Base-by-base conservation (phyloP, 2,797 vertebrate genomes). In the Pseudochirops cupreus region DNA sequence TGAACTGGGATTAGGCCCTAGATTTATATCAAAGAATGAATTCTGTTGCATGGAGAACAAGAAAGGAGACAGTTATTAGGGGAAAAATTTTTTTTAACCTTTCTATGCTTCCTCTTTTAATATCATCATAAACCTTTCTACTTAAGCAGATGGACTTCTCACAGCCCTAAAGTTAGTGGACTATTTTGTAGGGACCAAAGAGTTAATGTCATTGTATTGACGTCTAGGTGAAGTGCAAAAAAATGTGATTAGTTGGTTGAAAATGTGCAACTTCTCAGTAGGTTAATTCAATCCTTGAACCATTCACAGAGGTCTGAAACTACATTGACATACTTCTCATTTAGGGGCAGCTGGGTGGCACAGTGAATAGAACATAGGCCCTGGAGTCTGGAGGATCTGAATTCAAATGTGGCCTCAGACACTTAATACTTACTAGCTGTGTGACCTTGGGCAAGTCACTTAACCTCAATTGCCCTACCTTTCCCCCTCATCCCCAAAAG, bases 141-240 rank as follows among this genome's bases (percentile, higher is more conserved):
- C 31, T 59, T 74, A 52, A 29, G 33, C 12, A 94, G 5, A 93
- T 94, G 62, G 33, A 59, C 55, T 94, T 91, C 24, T 82, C 56
- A 1, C 67, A 93, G 94, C 55, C 90, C 67, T 92, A 95, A 95
- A 96, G 93, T 96, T 94, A 95, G 57, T 29, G 57, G 97, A 94
- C 67, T 50, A 29, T 96, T 97, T 93, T 98, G 97, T 98, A 95
- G 97, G 98, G 98, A 98, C 98, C 13, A 98, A 98, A 97, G 92
- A 94, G 92, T 97, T 98, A 98, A 98, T 98, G 98, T 97, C 96
- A 98, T 98, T 98, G 96, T 97, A 94, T 94, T 98, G 94, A 97
- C 97, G 95, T 97, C 97, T 97, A 57, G 90, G 46, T 2, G 87
- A 56, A 95, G 59, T 97, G 94, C 97, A 97, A 93, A 95, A 94